Percentiles rank a stretch among this genome's conserved stretches.
Evolutionary conservation across 1,140 invertebrate genomes (phyloP).

Genomic region (Metopolophium dirhodum): DNA sequence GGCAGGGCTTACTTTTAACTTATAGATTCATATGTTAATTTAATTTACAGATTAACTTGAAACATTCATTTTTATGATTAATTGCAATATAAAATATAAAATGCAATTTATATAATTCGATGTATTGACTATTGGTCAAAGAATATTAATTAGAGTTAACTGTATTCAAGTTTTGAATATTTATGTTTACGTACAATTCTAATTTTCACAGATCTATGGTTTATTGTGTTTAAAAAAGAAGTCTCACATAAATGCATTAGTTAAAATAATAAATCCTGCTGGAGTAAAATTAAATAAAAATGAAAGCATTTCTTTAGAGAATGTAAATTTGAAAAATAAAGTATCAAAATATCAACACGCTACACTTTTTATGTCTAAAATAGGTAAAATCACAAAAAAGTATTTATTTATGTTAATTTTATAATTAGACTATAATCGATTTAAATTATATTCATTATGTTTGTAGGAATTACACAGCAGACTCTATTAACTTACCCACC

Average conservation of each 20-base stretch:
- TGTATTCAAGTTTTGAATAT: background rate
- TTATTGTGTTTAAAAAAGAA: conserved; percentile 48
- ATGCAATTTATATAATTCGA: background rate
- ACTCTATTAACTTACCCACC: conserved; percentile 79
- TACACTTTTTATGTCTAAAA: conserved; percentile 64
- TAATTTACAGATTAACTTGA: too few species aligned
- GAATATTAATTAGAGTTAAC: background rate
- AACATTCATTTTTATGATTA: background rate
- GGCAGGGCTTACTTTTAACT: background rate
- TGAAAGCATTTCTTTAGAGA: background rate
- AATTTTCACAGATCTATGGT: conserved; percentile 46
- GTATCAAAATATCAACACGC: conserved; percentile 57
- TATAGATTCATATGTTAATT: too few species aligned
- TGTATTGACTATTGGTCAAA: background rate
- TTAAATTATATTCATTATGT: conserved; percentile 42
- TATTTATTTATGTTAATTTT: conserved; percentile 48
- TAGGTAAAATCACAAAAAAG: conserved; percentile 59
- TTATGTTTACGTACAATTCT: background rate
- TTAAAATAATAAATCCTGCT: conserved; percentile 33
- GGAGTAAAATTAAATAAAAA: conserved; percentile 14
- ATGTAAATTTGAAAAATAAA: conserved; percentile 21
- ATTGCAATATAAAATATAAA: background rate
- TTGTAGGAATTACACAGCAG: conserved; percentile 70
- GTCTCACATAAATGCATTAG: background rate
- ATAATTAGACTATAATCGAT: background rate